Evolutionary conservation across 2,797 vertebrate species (phyloP).

Genomic region (Chrosomus eos): DNA sequence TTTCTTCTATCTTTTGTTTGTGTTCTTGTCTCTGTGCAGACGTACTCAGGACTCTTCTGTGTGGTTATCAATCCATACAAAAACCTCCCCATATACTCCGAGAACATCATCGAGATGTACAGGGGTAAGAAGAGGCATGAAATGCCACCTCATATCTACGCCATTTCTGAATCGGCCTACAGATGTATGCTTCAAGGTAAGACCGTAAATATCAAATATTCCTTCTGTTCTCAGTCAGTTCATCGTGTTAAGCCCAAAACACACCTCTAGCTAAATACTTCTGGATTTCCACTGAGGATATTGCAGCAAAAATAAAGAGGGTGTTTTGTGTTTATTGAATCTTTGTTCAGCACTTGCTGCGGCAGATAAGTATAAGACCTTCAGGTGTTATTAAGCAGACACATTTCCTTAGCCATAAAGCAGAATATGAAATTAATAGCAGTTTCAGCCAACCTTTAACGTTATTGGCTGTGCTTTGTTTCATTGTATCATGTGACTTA

Average conservation of each 20-base stretch:
- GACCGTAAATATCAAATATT: background rate
- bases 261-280: background rate
- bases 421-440: background rate
- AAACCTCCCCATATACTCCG: constrained; percentile 98
- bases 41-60: constrained; percentile 99
- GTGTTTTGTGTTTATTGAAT: background rate
- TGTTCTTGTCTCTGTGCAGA: constrained; percentile 75
- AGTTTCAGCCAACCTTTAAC: constrained; percentile 37
- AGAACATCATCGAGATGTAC: constrained; percentile 99
- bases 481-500: constrained; percentile 35
- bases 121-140: constrained; percentile 97
- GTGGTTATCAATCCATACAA: constrained; percentile 99
- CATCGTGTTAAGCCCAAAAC: background rate
- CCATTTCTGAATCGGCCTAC: constrained; percentile 97
- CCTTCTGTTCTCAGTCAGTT: background rate
- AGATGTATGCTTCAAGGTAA: constrained; percentile 99
- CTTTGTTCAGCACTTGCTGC: constrained; percentile 17
- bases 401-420: background rate
- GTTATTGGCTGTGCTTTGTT: constrained; percentile 31
- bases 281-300: background rate
- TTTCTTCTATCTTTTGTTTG: constrained; percentile 4
- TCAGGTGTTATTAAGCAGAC: constrained; percentile 17
- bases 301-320: background rate
- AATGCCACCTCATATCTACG: constrained; percentile 98
- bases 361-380: constrained; percentile 11